phyloP scores from a whole-genome alignment of 2,113 vertebrate species.

The Cettia cetti region DNA sequence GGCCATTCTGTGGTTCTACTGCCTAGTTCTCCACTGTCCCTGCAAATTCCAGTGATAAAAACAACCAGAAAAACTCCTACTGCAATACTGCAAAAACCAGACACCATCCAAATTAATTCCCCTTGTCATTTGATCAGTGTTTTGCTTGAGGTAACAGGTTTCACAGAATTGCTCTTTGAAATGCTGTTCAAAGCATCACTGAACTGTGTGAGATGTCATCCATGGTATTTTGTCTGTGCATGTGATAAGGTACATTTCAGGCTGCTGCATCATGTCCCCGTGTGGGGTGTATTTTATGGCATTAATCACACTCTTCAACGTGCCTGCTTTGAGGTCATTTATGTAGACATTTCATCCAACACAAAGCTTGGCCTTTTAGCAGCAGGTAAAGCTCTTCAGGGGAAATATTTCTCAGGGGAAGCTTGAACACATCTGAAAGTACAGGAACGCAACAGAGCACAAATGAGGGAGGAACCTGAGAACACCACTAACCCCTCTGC shows the following conservation, averaged over 20 bases:
- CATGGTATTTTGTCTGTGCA: background rate
- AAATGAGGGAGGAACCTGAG: background rate
- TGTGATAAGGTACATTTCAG: background rate
- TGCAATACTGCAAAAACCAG: background rate
- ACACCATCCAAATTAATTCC: background rate
- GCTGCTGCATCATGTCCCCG: background rate
- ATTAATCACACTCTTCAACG: rapidly evolving
- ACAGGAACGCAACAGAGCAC: background rate
- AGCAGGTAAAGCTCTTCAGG: background rate
- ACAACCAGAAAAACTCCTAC: background rate
- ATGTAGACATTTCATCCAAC: background rate
- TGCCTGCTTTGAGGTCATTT: background rate
- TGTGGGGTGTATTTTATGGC: background rate
- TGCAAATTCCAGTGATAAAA: background rate
- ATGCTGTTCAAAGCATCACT: background rate
- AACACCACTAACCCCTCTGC: background rate
- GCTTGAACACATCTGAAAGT: background rate
- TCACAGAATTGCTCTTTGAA: background rate
- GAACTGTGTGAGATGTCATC: background rate
- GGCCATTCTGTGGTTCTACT: background rate
- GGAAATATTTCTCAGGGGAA: background rate
- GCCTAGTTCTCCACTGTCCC: background rate
- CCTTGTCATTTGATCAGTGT: background rate
- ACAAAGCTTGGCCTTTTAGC: background rate
- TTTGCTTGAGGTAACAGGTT: background rate